Evolutionary conservation across 2,113 vertebrate genomes (phyloP), one percentile per base, ranked within the genome.

Genomic region (Ranitomeya variabilis): DNA sequence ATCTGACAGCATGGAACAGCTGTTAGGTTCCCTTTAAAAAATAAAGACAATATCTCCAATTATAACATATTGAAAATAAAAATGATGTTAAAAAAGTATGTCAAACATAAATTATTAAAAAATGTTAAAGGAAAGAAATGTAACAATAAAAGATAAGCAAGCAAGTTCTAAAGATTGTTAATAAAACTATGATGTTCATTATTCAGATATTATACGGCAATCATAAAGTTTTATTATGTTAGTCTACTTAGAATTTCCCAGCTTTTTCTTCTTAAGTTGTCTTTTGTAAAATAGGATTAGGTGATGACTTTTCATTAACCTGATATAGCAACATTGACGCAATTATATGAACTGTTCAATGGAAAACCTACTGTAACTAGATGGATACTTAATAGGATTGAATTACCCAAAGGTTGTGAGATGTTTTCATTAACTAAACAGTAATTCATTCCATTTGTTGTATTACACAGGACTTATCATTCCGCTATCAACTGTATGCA

Each of bases 281-380:
- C 11, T 0, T 26, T 69, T 26, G n/a, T 11, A 26, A 37, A 15
- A n/a, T 16, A 73, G 23, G n/a, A 37, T 73, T 73, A 73, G 26
- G 69, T 73, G 69, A 31, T 37, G 31, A 57, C 13, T 57, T 57
- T 80, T 59, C 78, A 80, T 23, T 80, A 80, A 59, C 78, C n/a
- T 80, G 3, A 16, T 16, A 80, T 80, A 31, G 16, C 21, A 59
- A 80, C 4, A 57, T 18, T 52, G 52, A 80, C 16, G 54, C 54
- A 80, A 59, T 80, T 80, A 59, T 26, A 57, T 59, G 11, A 59
- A 16, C 14, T 16, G 55, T 26, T 80, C 26, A 59, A 59, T 80
- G 54, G 78, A 26, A 26, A 13, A 21, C 55, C 78, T 80, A 57
- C 54, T 80, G 54, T 26, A 80, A 59, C 54, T 26, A 16, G 15